Evolutionary conservation across 1,140 invertebrate genomes (phyloP).

Genomic region (Eupristina koningsbergeri): DNA sequence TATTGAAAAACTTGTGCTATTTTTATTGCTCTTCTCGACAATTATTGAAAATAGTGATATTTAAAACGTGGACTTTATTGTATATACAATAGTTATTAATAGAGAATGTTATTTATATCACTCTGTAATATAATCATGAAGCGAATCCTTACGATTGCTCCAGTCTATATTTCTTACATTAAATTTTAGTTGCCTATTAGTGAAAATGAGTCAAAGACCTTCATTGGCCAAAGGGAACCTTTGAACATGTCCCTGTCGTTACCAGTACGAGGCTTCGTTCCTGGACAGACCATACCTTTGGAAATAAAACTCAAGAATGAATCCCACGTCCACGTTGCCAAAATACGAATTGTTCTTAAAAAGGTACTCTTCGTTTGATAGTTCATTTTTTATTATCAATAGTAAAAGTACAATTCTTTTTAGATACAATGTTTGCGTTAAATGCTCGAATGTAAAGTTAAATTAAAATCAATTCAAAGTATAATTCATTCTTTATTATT

Average conservation of each 20-base stretch:
- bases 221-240: conserved; percentile 60
- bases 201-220: conserved; percentile 57
- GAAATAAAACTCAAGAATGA: conserved; percentile 57
- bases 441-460: too few relatives aligned
- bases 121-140: too few relatives aligned
- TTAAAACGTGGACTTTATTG: too few relatives aligned
- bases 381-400: neutral
- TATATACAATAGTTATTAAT: too few relatives aligned
- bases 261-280: conserved; percentile 63
- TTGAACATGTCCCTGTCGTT: conserved; percentile 55
- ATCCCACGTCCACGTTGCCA: conserved; percentile 58
- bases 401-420: too few relatives aligned
- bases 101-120: too few relatives aligned
- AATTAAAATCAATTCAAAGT: too few relatives aligned
- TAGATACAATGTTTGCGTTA: too few relatives aligned
- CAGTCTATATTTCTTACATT: neutral
- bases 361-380: conserved; percentile 54
- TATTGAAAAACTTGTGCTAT: too few relatives aligned
- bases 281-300: conserved; percentile 61
- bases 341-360: conserved; percentile 61
- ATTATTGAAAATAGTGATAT: too few relatives aligned
- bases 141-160: neutral
- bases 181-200: conserved; percentile 59
- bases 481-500: too few relatives aligned
- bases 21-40: too few relatives aligned